Evolutionary conservation across 23 tunicate species (phyloP).

Genomic region (Halocynthia aurantium): DNA sequence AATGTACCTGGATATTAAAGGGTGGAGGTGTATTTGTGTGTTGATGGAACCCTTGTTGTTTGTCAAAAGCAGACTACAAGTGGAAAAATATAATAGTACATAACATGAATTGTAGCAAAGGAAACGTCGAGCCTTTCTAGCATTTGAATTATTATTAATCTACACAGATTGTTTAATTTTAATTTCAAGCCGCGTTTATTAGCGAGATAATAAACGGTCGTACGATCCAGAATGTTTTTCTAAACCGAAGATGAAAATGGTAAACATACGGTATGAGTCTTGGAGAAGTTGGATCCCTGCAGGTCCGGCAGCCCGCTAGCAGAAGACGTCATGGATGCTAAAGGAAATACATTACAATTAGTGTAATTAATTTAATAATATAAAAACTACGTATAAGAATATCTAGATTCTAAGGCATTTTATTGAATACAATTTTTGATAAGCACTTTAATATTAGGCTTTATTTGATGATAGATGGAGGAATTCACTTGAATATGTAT

Average conservation of each 20-base stretch:
- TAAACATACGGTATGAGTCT: constrained; percentile 60
- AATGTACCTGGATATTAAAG: constrained; percentile 63
- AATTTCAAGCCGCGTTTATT: neutral
- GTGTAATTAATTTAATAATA: too few species aligned
- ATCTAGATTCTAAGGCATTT: too few species aligned
- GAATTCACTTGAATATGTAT: too few species aligned
- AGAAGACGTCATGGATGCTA: constrained; percentile 75
- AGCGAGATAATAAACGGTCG: neutral
- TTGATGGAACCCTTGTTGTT: constrained; percentile 77
- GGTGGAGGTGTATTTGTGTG: constrained; percentile 90
- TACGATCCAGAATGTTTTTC: neutral
- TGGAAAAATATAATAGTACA: neutral
- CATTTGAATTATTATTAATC: too few species aligned
- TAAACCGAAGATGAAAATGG: neutral
- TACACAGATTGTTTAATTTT: neutral
- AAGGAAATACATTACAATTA: neutral
- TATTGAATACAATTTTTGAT: too few species aligned
- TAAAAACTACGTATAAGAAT: too few species aligned
- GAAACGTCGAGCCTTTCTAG: neutral
- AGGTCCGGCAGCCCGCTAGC: constrained; percentile 61
- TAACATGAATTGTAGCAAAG: neutral
- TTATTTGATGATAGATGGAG: too few species aligned
- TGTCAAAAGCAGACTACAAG: constrained; percentile 66
- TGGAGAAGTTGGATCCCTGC: constrained; percentile 53
- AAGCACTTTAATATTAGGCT: too few species aligned